phyloP scores from a whole-genome alignment of 2,888 invertebrate species.

The Cheilosia soror region DNA sequence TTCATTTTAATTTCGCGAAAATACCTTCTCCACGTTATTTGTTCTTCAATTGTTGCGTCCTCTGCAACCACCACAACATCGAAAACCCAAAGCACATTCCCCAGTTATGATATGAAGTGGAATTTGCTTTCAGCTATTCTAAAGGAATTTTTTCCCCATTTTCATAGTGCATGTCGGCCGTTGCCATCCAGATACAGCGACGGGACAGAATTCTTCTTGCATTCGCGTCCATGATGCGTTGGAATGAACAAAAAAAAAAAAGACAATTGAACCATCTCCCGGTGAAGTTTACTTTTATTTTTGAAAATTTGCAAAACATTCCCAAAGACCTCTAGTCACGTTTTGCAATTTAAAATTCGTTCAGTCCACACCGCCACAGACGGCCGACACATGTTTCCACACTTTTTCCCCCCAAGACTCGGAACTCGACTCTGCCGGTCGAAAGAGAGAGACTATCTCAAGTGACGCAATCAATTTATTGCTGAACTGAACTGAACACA shows the following conservation, averaged over 20 bases:
- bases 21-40: slow-evolving; percentile 28
- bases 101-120: slow-evolving; percentile 47
- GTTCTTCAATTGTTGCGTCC: slow-evolving; percentile 39
- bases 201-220: slow-evolving; percentile 11
- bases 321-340: slow-evolving; percentile 41
- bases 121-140: slow-evolving; percentile 52
- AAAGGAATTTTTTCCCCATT: slow-evolving; percentile 27
- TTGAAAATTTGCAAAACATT: slow-evolving; percentile 7
- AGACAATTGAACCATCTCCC: slow-evolving; percentile 27
- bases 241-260: background rate
- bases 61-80: background rate
- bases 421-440: background rate
- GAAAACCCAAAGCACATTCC: slow-evolving; percentile 34
- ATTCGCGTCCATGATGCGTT: slow-evolving; percentile 3
- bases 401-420: slow-evolving; percentile 8
- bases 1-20: slow-evolving; percentile 33
- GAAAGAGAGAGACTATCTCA: slow-evolving; percentile 19
- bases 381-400: slow-evolving; percentile 44
- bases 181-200: background rate
- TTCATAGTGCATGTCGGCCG: slow-evolving; percentile 34
- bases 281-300: slow-evolving; percentile 6
- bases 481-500: slow-evolving; percentile 15
- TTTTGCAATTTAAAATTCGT: slow-evolving; percentile 55
- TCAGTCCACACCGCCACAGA: slow-evolving; percentile 14
- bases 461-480: slow-evolving; percentile 66